A percentile compares a stretch with the other conserved stretches of the same genome.
Evolutionary conservation across 2,113 vertebrate species (phyloP).

Genomic region (Tachysurus vachellii): DNA sequence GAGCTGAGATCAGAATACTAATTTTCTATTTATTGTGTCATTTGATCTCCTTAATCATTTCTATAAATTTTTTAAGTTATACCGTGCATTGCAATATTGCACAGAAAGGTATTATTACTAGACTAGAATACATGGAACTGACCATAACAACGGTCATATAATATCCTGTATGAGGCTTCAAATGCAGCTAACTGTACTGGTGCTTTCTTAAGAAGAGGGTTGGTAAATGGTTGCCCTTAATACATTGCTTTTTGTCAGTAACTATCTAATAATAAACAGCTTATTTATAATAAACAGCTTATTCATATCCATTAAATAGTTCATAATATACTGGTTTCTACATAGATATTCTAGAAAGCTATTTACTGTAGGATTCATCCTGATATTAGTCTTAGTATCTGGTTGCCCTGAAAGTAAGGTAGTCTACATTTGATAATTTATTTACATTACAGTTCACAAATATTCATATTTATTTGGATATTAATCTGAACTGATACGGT

Average conservation of each 20-base stretch:
- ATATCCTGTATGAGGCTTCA: neutral
- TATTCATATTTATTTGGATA: neutral
- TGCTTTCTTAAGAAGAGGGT: neutral
- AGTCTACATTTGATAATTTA: neutral
- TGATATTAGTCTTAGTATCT: neutral
- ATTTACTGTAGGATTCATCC: neutral
- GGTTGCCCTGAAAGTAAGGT: neutral
- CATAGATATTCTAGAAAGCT: neutral
- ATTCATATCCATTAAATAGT: neutral
- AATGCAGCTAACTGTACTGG: neutral
- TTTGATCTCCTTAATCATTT: neutral
- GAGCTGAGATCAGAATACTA: neutral
- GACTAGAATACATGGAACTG: neutral
- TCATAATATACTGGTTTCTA: neutral
- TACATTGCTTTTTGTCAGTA: neutral
- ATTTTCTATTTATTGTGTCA: neutral
- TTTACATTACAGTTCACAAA: neutral
- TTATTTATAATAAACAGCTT: neutral
- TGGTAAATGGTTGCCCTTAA: neutral
- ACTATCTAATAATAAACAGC: neutral
- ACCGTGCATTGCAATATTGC: neutral
- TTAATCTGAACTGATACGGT: neutral
- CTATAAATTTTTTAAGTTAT: too few species aligned
- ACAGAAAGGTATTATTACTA: neutral
- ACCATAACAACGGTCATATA: neutral